phyloP scores from a whole-genome alignment of 2,113 vertebrate genomes.

The Piaya cayana region DNA sequence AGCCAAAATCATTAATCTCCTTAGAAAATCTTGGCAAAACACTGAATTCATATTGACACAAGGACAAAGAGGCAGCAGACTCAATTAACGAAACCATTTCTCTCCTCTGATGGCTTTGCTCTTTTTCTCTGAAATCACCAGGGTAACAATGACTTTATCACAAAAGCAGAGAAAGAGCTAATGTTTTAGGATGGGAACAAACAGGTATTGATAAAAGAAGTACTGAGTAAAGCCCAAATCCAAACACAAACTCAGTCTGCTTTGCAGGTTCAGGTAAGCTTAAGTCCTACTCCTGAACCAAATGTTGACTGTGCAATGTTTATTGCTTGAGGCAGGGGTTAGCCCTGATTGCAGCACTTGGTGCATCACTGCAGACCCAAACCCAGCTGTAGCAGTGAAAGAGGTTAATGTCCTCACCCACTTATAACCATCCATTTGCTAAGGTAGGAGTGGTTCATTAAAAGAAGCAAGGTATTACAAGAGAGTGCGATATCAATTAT shows the following conservation, averaged over 20 bases:
- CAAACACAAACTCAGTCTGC: background rate
- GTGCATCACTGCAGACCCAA: background rate
- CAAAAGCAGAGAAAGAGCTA: background rate
- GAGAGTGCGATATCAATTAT: background rate
- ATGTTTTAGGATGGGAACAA: slow-evolving; percentile 8
- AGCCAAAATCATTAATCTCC: slow-evolving; percentile 53
- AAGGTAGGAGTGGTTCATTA: background rate
- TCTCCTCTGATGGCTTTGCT: slow-evolving; percentile 24
- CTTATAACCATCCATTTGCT: background rate
- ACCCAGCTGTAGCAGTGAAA: background rate
- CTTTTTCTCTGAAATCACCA: slow-evolving; percentile 8
- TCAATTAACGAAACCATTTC: slow-evolving; percentile 49
- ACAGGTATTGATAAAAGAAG: background rate
- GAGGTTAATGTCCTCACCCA: background rate
- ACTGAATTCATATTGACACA: slow-evolving; percentile 48
- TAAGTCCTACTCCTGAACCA: background rate
- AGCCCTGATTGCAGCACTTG: accelerated
- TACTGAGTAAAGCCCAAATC: background rate
- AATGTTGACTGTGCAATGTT: accelerated
- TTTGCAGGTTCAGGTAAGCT: background rate
- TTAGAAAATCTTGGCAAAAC: slow-evolving; percentile 45
- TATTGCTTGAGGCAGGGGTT: background rate
- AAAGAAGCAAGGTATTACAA: background rate
- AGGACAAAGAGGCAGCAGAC: slow-evolving; percentile 14
- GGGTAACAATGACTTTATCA: background rate